Base-by-base conservation (phyloP, 37 sponge, comb jelly and placozoan genomes). In the Cladorhizidae sp. region DNA sequence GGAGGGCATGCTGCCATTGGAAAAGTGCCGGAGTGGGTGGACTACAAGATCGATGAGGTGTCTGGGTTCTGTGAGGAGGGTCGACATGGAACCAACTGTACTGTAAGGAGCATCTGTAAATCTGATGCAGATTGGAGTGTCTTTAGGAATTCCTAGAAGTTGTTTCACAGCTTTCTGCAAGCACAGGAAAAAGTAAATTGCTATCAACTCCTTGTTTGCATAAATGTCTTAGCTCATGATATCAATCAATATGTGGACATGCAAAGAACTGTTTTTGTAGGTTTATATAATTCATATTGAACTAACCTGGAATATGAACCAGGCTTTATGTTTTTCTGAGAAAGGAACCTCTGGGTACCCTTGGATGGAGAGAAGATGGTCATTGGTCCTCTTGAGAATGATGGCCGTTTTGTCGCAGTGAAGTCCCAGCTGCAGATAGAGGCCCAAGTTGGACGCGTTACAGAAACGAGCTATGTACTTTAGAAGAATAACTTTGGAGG, bases 261-360 rank as follows among this genome's bases (percentile, higher is more conserved):
- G n/a, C n/a, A n/a, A n/a, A n/a, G n/a, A n/a, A n/a, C n/a, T n/a
- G n/a, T 45, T 45, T 45, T 45, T 45, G 49, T 12, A 23, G 12
- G 28, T 6, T 59, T 6, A 12, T 67, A 67, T 35, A 35, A 5
- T 25, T 7, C 38, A 31, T 45, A 45, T 45, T 5, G n/a, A 59
- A 45, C 83, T 82, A 22, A 82, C 83, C 18, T 64, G 74, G 26
- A 82, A 82, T 14, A 62, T 29, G 23, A 18, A 8, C 83, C 83
- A 82, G 39, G 63, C 58, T 62, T 43, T 58, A 65, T 82, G 74
- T 35, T 72, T 73, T 37, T 82, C 74, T 15, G 26, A 57, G 49
- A 31, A 73, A 26, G 83, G 58, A 14, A 82, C 50, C 32, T 62
- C 35, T 59, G 83, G 54, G 83, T 50, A 72, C 3, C 83, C 83